Conservation (phyloP, 2,888 invertebrate genomes). For the Junonia oenone region DNA sequence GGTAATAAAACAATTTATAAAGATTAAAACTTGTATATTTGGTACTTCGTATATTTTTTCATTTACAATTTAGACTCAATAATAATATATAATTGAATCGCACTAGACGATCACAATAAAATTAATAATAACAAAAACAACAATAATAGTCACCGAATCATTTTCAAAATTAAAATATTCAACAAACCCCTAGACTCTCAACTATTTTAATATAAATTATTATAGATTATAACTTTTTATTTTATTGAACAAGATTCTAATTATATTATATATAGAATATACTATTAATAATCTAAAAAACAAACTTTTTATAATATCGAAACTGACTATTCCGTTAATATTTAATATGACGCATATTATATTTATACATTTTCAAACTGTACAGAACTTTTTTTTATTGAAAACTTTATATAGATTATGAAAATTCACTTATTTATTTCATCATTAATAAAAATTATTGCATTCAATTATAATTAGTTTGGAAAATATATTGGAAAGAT, state of each 20-base stretch:
- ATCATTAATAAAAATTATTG: slow-evolving; percentile 42
- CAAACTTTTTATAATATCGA: slow-evolving; percentile 39
- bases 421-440: slow-evolving; percentile 11
- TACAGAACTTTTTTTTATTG: slow-evolving; percentile 54
- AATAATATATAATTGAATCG: slow-evolving; percentile 70
- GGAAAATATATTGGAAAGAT: slow-evolving; percentile 23
- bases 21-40: slow-evolving; percentile 80
- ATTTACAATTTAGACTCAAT: slow-evolving; percentile 75
- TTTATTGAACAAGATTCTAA: slow-evolving; percentile 67
- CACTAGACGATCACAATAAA: slow-evolving; percentile 51
- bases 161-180: slow-evolving; percentile 55
- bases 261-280: slow-evolving; percentile 45
- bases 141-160: slow-evolving; percentile 53
- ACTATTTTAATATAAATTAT: slow-evolving; percentile 57
- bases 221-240: slow-evolving; percentile 59
- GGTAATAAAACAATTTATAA: slow-evolving; percentile 45
- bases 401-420: slow-evolving; percentile 28
- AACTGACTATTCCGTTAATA: slow-evolving; percentile 50
- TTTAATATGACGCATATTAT: slow-evolving; percentile 18
- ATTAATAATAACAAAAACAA: slow-evolving; percentile 63
- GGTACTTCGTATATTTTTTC: slow-evolving; percentile 78
- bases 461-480: slow-evolving; percentile 28
- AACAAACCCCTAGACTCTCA: slow-evolving; percentile 65
- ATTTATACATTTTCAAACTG: slow-evolving; percentile 27
- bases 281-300: slow-evolving; percentile 54